These are phyloP conservation scores for Asarcornis scutulata DNA, from an alignment of 2,113 vertebrate species.

Conservation along the genomic window DNA sequence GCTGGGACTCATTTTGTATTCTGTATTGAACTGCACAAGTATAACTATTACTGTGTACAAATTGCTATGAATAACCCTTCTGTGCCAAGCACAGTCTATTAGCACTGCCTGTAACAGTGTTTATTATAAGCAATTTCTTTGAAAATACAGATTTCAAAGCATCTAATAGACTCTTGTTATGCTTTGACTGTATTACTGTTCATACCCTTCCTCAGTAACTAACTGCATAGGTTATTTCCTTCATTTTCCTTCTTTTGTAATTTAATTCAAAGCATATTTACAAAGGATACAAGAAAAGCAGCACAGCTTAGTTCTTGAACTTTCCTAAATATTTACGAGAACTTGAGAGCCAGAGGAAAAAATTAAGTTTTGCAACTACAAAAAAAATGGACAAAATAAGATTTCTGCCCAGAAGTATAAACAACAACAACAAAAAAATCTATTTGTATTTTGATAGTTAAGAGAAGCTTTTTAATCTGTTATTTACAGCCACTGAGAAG, in stretches of 20 bases:
- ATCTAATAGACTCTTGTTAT: slow-evolving; percentile 18
- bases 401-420: neutral
- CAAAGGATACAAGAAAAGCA: neutral
- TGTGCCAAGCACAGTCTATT: slow-evolving; percentile 15
- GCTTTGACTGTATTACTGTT: slow-evolving; percentile 18
- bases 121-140: slow-evolving; percentile 29
- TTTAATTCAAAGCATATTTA: neutral
- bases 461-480: neutral
- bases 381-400: neutral
- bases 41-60: neutral
- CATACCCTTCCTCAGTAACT: neutral
- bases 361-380: neutral
- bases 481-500: neutral
- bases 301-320: neutral
- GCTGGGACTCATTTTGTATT: neutral
- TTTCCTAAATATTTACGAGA: neutral
- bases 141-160: slow-evolving; percentile 38
- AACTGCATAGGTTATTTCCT: neutral
- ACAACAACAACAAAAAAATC: neutral
- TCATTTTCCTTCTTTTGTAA: neutral
- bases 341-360: neutral
- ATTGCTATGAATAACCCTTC: neutral
- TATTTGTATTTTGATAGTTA: neutral
- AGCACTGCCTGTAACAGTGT: neutral
- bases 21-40: neutral